Evolutionary conservation across 2,113 vertebrate species (phyloP), one percentile per base, ranked within the genome.

Genomic region (Pseudonaja textilis): DNA sequence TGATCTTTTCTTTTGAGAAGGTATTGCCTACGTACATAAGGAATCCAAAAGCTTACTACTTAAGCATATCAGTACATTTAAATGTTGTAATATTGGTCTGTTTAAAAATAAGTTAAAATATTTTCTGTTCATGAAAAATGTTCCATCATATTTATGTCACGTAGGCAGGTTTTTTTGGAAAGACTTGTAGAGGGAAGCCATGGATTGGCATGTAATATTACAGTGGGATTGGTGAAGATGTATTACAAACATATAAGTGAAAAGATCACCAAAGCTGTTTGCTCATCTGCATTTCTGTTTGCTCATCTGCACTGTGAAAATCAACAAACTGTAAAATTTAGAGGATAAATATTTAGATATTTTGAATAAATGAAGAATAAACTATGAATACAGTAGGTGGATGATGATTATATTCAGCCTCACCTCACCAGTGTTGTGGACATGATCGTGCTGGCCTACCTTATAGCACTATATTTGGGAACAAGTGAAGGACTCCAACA

Each of bases 151-250:
- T 91, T 95, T 96, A 92, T 26, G 89, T 90, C 88, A 64, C 93
- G 61, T 91, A 92, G 90, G 95, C 93, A 95, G 93, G 47, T 95
- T 94, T 93, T 2, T 3, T 25, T 1, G n/a, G 85, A 89, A 94
- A 94, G 89, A 47, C 23, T 54, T 90, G 88, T 20, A 91, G 56
- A 50, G 93, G 88, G 54, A 89, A 87, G 91, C 94, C 29, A n/a
- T 12, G 34, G 39, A 6, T 93, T 64, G 94, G 93, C 94, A 85
- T 89, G 95, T 91, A 92, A 93, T 95, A 96, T 96, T 96, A 95
- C 54, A 91, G 93, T 94, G 89, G 90, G 96, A 96, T 96, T 95
- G 95, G 91, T 95, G 74, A 93, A 34, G 92, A 94, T 94, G 87
- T 0, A 0, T 45, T 93, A 92, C 92, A 94, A 96, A 92, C 39